phyloP scores from a whole-genome alignment of 2,113 vertebrate genomes.

The Micronycteris hirsuta region DNA sequence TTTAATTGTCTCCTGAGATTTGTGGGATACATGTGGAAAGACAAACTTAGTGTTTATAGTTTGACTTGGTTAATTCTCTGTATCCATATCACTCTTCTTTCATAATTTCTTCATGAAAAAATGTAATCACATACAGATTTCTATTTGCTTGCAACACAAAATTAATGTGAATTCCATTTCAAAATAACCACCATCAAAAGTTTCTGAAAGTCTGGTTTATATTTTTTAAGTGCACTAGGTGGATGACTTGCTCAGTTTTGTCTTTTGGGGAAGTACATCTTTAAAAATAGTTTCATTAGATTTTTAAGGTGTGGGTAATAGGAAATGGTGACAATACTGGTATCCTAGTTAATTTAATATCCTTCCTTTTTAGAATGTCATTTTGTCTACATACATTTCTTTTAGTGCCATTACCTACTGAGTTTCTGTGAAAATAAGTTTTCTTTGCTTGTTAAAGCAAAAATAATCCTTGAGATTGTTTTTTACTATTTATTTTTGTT shows the following conservation, averaged over 20 bases:
- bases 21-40: conserved; percentile 32
- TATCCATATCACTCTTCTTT: conserved; percentile 36
- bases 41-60: not conserved
- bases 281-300: not conserved
- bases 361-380: not conserved
- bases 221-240: conserved; percentile 41
- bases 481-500: not conserved
- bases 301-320: conserved; percentile 7
- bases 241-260: conserved; percentile 10
- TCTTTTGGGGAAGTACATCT: conserved; percentile 21
- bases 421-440: conserved; percentile 44
- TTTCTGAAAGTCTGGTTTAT: conserved; percentile 60
- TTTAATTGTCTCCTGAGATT: conserved; percentile 54
- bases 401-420: not conserved
- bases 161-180: conserved; percentile 62
- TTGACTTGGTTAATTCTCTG: conserved; percentile 39
- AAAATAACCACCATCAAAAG: conserved; percentile 3
- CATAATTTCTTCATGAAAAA: conserved; percentile 53
- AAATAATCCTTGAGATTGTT: not conserved
- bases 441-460: not conserved
- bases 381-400: not conserved
- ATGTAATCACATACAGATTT: conserved; percentile 50
- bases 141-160: conserved; percentile 35
- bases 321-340: not conserved
- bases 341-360: not conserved